Base-by-base conservation (phyloP, 2,113 vertebrate species). In the Microtus oregoni region DNA sequence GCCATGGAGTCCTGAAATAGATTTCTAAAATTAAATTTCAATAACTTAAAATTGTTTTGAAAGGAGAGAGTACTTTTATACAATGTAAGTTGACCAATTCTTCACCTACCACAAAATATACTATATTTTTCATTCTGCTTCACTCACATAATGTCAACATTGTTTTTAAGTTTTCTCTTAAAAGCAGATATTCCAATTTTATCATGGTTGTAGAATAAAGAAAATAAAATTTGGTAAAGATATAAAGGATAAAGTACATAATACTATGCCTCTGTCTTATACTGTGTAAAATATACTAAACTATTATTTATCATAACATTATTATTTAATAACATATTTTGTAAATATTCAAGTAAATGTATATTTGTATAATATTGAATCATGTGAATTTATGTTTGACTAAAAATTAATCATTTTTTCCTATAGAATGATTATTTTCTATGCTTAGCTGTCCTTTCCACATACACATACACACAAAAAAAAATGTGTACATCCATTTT, bases 91-190 rank as follows among this genome's bases (percentile, higher is more conserved):
- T 89, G 88, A 88, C 5, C 32, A 86, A 73, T 14, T 55, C 14
- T 70, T 4, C 75, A 87, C 72, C 10, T 81, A 17, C 47, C n/a
- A 92, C 30, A 14, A 86, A 94, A 91, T 73, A 67, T 30, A 14
- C 0, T 24, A 0, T 72, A 22, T 22, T 76, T 95, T 92, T 91
- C 1, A 90, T 65, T 83, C 1, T 58, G 7, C 7, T 58, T 95
- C 22, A 87, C 24, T 75, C 19, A 82, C 52, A 32, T 30, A 68
- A 10, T 72, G 47, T 75, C 47, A 76, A 26, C 14, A 20, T 1
- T 93, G 28, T 17, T 63, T 89, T 90, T 94, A 58, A 41, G 73
- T 78, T 86, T 96, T 47, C 72, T 92, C 67, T 92, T 90, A 0
- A 89, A 83, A 24, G 20, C 4, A 78, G 28, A 63, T 92, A 76